These are phyloP conservation scores for Amiota minor DNA, from an alignment of 2,888 invertebrate genomes.

Conservation along the genomic window DNA sequence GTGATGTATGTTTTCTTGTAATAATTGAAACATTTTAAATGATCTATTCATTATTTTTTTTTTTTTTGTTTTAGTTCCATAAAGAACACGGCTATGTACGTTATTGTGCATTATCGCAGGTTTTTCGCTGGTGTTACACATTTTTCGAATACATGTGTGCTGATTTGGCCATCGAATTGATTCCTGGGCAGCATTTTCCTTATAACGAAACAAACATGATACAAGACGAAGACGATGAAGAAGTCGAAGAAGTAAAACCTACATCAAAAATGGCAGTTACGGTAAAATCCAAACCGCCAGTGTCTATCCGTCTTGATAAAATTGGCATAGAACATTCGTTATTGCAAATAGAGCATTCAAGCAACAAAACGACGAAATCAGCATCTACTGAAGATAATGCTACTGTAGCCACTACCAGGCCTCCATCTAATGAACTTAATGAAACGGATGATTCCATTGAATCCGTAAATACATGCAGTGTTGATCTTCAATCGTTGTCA, in stretches of 20 bases:
- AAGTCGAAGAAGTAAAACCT: background rate
- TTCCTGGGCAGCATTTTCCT: conserved; percentile 74
- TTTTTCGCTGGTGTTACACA: conserved; percentile 72
- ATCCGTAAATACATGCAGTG: no score
- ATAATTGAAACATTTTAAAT: conserved; percentile 32
- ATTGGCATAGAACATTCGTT: no score
- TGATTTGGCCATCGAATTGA: conserved; percentile 71
- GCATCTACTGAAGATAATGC: no score
- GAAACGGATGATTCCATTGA: background rate
- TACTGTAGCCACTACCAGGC: background rate
- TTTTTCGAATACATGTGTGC: conserved; percentile 74
- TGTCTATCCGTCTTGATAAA: background rate
- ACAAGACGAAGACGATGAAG: no score
- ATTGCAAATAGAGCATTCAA: no score
- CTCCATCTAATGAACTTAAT: background rate
- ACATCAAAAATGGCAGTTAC: background rate
- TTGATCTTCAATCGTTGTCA: no score
- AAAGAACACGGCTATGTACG: conserved; percentile 69
- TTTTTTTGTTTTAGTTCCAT: conserved; percentile 71
- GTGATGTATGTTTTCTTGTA: conserved; percentile 60
- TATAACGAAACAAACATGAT: conserved; percentile 41
- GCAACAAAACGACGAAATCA: no score
- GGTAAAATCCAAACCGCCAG: background rate
- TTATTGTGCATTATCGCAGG: conserved; percentile 73
- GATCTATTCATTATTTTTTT: conserved; percentile 24